Evolutionary conservation across 2,888 invertebrate genomes (phyloP).

Genomic region (Anagyrus pseudococci): DNA sequence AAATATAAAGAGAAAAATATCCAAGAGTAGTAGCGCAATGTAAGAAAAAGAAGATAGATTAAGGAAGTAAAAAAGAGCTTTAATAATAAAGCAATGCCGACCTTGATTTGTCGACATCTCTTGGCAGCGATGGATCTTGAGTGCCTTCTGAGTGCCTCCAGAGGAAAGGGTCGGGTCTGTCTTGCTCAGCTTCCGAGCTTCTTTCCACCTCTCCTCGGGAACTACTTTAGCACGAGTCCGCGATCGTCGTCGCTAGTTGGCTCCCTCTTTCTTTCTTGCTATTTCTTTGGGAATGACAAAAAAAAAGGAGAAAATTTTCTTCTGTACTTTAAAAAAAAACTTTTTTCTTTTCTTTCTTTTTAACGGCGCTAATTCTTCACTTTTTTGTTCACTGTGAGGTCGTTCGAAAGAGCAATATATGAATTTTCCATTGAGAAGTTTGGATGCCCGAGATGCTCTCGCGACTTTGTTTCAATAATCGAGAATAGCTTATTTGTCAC

Average conservation of each 20-base stretch:
- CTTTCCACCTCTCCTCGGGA: constrained; percentile 17
- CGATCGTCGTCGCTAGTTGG: too few species aligned
- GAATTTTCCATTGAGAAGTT: not conserved
- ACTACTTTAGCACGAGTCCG: too few species aligned
- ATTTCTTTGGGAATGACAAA: not conserved
- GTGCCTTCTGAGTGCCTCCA: constrained; percentile 85
- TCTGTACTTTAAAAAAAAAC: too few species aligned
- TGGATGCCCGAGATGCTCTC: not conserved
- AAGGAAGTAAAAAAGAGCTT: not conserved
- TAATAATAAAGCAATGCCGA: constrained; percentile 59
- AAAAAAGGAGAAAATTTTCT: not conserved
- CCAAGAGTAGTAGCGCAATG: too few species aligned
- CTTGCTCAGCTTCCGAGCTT: constrained; percentile 31
- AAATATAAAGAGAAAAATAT: too few species aligned
- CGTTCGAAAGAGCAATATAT: too few species aligned
- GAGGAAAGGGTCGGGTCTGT: constrained; percentile 58
- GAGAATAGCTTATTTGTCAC: too few species aligned
- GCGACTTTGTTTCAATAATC: too few species aligned
- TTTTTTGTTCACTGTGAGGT: not conserved
- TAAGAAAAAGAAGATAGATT: not conserved
- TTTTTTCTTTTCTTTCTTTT: not conserved
- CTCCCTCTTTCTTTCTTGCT: too few species aligned
- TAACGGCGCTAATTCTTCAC: not conserved
- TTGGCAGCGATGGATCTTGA: constrained; percentile 86
- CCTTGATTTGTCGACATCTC: constrained; percentile 83